These are phyloP conservation scores for Austrolebias charrua DNA, from an alignment of 2,797 vertebrate species.

Conservation along the genomic window DNA sequence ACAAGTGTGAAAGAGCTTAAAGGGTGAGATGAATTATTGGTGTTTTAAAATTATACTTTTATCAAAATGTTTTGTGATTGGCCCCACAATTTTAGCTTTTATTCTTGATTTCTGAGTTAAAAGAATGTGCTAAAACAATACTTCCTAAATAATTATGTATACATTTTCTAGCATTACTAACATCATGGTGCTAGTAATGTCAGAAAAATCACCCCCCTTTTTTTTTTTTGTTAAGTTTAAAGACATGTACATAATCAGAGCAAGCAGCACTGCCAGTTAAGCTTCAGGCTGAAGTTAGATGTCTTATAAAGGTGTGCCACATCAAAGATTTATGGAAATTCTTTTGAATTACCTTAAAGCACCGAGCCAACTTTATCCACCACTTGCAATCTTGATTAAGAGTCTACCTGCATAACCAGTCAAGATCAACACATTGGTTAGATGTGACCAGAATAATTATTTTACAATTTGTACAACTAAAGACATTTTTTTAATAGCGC, in stretches of 20 bases:
- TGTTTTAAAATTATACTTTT: too few relatives aligned
- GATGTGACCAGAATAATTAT: background rate
- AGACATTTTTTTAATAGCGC: background rate
- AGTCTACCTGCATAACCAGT: background rate
- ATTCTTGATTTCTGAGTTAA: too few relatives aligned
- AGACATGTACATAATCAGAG: background rate
- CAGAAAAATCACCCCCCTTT: background rate
- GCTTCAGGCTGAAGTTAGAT: background rate
- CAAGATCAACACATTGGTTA: background rate
- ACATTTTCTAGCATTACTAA: too few relatives aligned
- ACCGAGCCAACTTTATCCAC: background rate
- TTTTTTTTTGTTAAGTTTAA: background rate
- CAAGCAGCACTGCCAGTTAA: background rate
- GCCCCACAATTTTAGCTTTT: too few relatives aligned
- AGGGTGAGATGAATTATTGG: too few relatives aligned
- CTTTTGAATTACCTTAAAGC: background rate
- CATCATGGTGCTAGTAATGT: background rate
- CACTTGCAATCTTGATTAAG: background rate
- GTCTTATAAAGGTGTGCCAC: background rate
- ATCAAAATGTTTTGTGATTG: too few relatives aligned
- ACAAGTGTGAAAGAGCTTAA: too few relatives aligned
- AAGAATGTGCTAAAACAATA: too few relatives aligned
- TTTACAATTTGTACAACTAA: background rate
- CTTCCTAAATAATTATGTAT: too few relatives aligned
- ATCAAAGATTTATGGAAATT: slow-evolving; percentile 10